Evolutionary conservation across 2,113 vertebrate genomes (phyloP).

Genomic region (Platycercus adscitus): DNA sequence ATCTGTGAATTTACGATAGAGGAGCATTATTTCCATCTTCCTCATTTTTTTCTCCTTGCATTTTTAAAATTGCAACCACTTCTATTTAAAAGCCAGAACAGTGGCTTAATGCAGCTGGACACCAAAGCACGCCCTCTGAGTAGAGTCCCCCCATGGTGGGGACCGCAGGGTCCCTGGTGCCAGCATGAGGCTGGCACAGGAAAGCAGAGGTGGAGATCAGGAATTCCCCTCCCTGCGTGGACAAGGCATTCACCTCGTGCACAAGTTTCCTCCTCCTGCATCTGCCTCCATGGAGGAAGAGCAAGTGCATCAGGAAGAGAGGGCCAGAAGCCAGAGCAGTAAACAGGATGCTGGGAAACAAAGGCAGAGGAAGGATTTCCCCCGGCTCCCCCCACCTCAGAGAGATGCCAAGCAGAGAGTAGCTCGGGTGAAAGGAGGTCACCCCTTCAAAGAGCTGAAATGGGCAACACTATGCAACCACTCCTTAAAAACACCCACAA

Average conservation of each 20-base stretch:
- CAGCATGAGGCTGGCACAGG: neutral
- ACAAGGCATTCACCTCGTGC: neutral
- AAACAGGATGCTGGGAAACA: slow-evolving; percentile 63
- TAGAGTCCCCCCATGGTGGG: neutral
- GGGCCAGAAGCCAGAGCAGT: neutral
- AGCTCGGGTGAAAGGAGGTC: slow-evolving; percentile 15
- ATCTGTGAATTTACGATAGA: neutral
- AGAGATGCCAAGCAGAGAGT: neutral
- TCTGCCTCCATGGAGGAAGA: neutral
- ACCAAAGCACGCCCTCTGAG: neutral
- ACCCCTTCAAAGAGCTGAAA: neutral
- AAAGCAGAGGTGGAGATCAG: neutral
- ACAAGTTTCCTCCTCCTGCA: neutral
- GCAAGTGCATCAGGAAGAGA: slow-evolving; percentile 41
- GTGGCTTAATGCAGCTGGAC: rapidly evolving
- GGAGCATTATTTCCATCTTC: neutral
- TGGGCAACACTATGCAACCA: neutral
- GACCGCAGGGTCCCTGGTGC: neutral
- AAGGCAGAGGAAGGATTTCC: slow-evolving; percentile 56
- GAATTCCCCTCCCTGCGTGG: neutral
- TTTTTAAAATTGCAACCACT: neutral
- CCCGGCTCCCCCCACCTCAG: neutral
- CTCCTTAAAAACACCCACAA: neutral
- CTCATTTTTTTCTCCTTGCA: neutral
- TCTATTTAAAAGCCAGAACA: neutral